Conservation (phyloP, 2,113 vertebrate species). For the Capra hircus region DNA sequence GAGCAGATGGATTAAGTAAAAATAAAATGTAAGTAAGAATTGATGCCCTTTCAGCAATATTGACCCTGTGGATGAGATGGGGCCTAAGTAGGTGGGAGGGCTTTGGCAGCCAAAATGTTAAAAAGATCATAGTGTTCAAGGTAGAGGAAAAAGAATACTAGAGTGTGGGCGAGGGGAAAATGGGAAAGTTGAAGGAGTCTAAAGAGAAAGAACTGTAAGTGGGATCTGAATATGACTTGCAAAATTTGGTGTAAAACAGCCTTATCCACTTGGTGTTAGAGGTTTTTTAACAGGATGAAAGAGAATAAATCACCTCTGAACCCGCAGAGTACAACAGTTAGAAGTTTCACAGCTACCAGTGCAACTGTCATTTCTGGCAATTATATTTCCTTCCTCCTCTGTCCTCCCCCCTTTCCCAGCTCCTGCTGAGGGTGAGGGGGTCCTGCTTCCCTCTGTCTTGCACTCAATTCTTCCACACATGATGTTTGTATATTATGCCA, state of each 20-base stretch:
- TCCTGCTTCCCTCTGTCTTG: background rate
- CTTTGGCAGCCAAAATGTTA: background rate
- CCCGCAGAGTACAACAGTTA: background rate
- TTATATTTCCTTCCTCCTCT: background rate
- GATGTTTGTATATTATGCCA: background rate
- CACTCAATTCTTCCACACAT: background rate
- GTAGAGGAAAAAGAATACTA: background rate
- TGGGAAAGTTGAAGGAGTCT: background rate
- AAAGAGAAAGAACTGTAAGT: background rate
- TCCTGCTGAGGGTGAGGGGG: rapidly evolving
- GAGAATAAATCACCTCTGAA: background rate
- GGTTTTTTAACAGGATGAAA: background rate
- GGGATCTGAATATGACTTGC: background rate
- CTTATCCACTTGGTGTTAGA: background rate
- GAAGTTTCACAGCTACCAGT: background rate
- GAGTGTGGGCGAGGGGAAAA: background rate
- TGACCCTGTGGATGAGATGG: background rate
- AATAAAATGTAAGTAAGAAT: background rate
- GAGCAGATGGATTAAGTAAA: background rate
- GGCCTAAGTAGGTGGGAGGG: background rate
- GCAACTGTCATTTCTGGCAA: background rate
- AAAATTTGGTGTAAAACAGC: background rate
- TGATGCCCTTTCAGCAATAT: background rate
- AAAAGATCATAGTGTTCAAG: background rate
- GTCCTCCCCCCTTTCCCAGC: background rate